Percentiles rank a stretch among this genome's conserved stretches.
Conservation (phyloP, 2,113 vertebrate genomes). For the Alaudala cheleensis region DNA sequence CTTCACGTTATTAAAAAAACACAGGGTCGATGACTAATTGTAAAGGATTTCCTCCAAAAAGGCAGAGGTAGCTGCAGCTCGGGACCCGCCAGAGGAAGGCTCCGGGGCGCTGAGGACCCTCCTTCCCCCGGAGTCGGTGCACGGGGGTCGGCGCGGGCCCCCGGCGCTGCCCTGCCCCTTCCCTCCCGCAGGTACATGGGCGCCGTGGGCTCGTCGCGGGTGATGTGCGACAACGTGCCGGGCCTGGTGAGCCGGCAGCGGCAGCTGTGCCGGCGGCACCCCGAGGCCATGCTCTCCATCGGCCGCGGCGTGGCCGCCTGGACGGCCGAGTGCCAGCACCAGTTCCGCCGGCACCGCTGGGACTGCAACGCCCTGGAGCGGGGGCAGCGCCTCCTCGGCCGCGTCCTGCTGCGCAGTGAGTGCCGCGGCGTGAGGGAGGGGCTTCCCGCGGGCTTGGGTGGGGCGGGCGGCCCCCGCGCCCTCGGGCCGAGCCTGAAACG, state of each 20-base stretch:
- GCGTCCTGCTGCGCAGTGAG: constrained; percentile 89
- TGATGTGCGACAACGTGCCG: constrained; percentile 97
- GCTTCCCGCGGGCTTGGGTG: background rate
- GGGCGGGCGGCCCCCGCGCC: background rate
- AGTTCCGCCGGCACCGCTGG: constrained; percentile 95
- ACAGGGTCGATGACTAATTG: background rate
- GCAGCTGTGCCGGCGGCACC: constrained; percentile 91
- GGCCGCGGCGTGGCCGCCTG: constrained; percentile 88
- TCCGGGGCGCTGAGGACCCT: background rate
- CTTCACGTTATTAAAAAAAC: constrained; percentile 33
- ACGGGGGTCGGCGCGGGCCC: background rate
- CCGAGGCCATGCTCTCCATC: constrained; percentile 88
- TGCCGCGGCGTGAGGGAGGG: background rate
- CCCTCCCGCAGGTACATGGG: constrained; percentile 87
- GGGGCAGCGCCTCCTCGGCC: constrained; percentile 89
- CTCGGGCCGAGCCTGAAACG: fast-evolving
- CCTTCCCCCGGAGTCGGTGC: too few species aligned
- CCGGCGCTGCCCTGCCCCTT: background rate
- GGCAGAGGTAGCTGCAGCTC: background rate
- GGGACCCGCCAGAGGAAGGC: background rate
- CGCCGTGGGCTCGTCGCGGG: constrained; percentile 85
- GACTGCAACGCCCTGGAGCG: constrained; percentile 88
- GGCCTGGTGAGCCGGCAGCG: constrained; percentile 92
- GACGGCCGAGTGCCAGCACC: constrained; percentile 93
- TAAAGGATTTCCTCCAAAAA: background rate